phyloP scores from a whole-genome alignment of 2,797 vertebrate genomes.

The Salarias fasciatus region DNA sequence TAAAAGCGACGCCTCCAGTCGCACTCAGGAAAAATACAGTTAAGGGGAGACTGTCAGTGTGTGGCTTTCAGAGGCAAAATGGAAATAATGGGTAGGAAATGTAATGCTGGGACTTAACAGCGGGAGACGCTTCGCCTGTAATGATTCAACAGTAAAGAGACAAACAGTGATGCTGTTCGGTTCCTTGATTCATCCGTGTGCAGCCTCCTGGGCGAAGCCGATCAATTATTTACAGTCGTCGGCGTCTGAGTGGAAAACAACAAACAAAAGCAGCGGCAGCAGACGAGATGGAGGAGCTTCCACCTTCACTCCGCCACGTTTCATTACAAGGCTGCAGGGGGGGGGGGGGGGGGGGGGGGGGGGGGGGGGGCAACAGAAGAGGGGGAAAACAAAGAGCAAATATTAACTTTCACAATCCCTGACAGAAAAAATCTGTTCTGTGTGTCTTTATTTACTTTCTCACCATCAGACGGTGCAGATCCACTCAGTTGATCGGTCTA shows the following conservation, averaged over 20 bases:
- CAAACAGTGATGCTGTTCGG: slow-evolving; percentile 8
- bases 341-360: neutral
- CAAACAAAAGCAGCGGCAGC: slow-evolving; percentile 23
- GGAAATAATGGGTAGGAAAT: no score
- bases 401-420: neutral
- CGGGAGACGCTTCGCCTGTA: neutral
- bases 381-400: neutral
- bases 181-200: slow-evolving; percentile 17
- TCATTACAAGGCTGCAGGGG: slow-evolving; percentile 2
- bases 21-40: no score
- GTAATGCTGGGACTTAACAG: no score
- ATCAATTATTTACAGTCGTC: slow-evolving; percentile 42
- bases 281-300: slow-evolving; percentile 12
- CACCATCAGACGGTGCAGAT: slow-evolving; percentile 2
- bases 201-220: slow-evolving; percentile 14
- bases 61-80: no score
- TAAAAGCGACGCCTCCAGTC: no score
- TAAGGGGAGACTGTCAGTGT: no score
- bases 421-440: neutral
- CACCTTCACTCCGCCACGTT: slow-evolving; percentile 41
- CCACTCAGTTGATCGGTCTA: slow-evolving; percentile 74
- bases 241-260: slow-evolving; percentile 31
- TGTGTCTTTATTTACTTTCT: neutral
- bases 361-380: neutral
- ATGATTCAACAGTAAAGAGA: neutral